Evolutionary conservation across 1,140 invertebrate species (phyloP), one percentile per base, ranked within the genome.

Genomic region (Drosophila novamexicana): DNA sequence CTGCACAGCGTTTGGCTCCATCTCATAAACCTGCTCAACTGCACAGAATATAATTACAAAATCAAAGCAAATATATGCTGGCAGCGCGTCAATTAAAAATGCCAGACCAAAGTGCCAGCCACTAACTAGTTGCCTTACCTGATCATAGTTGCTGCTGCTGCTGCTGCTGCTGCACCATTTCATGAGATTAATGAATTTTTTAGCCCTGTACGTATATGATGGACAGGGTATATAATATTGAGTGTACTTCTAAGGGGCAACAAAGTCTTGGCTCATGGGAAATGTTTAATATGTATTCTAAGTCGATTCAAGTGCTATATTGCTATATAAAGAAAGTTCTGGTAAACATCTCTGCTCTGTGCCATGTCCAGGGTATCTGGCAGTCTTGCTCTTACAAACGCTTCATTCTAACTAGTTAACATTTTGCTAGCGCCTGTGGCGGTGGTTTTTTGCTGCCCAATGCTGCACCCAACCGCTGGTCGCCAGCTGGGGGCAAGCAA

Each of bases 1-100:
- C 14, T 14, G 56, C 61, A 58, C 45, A 50, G 32, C 18, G 6
- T 65, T 58, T 58, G 39, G 45, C 37, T 64, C 6, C 37, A 58
- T 83, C 66, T 45, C 67, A 77, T 64, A 64, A 83, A 86, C 83
- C 68, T 72, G 82, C 80, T 88, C 68, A 9, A 63, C 69, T 66
- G 52, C 50, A 56, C 53, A 37, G 56, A 36, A 53, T 44, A 34
- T 61, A 79, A 88, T 88, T 82, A 54, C 66, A 71, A 77, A 71
- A 69, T 81, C 75, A 69, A 45, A 56, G 50, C 50, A 75, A 65
- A 71, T 64, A 71, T 53, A 65, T 58, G 73, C 61, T 75, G 73
- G 73, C 73, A 71, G 68, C 73, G 54, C 68, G 73, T 70, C 64
- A 72, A 76, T 63, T 72, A 58, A 73, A 77, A 58, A 42, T 58